These are phyloP conservation scores for Drosophila lini DNA, from an alignment of 1,140 invertebrate species.

Conservation along the genomic window DNA sequence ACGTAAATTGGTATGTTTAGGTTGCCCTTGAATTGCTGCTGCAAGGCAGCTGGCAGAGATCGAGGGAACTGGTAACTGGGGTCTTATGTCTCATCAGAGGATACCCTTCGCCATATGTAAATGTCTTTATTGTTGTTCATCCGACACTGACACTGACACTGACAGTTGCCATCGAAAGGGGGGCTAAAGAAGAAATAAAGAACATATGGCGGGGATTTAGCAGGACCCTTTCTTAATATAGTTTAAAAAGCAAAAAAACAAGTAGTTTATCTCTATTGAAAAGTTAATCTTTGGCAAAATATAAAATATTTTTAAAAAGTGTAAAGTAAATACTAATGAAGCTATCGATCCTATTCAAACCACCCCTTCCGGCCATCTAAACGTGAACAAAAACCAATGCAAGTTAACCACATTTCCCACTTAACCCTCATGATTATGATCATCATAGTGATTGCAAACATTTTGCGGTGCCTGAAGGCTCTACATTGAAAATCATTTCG, in stretches of 20 bases:
- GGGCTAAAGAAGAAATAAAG: slow-evolving; percentile 8
- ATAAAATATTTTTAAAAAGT: not conserved
- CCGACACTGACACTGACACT: slow-evolving; percentile 30
- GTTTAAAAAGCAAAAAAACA: not conserved
- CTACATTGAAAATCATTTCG: slow-evolving; percentile 41
- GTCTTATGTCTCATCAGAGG: slow-evolving; percentile 19
- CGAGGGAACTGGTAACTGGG: not conserved
- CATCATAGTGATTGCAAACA: slow-evolving; percentile 18
- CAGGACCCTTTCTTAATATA: not conserved
- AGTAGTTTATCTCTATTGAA: not conserved
- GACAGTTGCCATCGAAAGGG: slow-evolving; percentile 3
- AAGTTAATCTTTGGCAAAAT: not conserved
- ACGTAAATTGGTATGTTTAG: slow-evolving; percentile 69
- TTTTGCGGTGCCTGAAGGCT: slow-evolving; percentile 27
- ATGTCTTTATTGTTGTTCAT: slow-evolving; percentile 65
- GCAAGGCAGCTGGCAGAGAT: not conserved
- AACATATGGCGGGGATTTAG: slow-evolving; percentile 29
- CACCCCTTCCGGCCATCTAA: not conserved
- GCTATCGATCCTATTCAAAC: not conserved
- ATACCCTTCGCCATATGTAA: slow-evolving; percentile 54
- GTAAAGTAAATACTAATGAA: not conserved
- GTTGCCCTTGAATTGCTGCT: slow-evolving; percentile 56
- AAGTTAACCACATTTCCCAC: slow-evolving; percentile 5
- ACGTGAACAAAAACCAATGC: slow-evolving; percentile 34
- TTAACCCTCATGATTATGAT: slow-evolving; percentile 7